Conservation (phyloP, 2,888 invertebrate species). For the Nomada ferruginata region DNA sequence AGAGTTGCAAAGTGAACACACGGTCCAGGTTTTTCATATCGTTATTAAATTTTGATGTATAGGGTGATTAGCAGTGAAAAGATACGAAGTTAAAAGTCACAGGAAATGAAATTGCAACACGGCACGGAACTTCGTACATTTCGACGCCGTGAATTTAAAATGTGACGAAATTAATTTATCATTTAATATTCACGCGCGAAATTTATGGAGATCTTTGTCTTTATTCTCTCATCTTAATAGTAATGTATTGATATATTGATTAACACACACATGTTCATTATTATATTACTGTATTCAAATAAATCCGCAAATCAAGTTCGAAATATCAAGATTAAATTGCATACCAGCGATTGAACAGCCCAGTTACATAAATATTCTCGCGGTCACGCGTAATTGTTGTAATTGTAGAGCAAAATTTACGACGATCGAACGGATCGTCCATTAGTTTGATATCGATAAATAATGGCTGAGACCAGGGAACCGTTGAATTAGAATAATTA, state of each 20-base stretch:
- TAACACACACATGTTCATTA: neutral
- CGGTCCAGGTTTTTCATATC: neutral
- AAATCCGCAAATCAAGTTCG: neutral
- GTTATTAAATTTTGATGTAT: neutral
- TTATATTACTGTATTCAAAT: neutral
- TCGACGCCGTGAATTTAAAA: too few relatives aligned
- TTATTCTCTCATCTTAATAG: too few relatives aligned
- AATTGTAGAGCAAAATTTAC: slow-evolving; percentile 14
- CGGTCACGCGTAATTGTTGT: slow-evolving; percentile 25
- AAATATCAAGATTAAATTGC: slow-evolving; percentile 13
- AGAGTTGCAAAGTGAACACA: too few relatives aligned
- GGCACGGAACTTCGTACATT: too few relatives aligned
- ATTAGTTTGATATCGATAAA: slow-evolving; percentile 38
- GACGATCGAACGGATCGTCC: neutral
- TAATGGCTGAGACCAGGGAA: slow-evolving; percentile 1
- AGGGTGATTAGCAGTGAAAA: too few relatives aligned
- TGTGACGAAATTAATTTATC: too few relatives aligned
- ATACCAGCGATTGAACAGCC: neutral
- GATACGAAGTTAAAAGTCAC: too few relatives aligned
- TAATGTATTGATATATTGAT: neutral
- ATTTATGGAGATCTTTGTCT: too few relatives aligned
- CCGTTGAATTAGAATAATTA: slow-evolving; percentile 31
- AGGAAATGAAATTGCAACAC: too few relatives aligned
- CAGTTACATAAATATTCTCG: slow-evolving; percentile 27
- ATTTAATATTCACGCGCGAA: too few relatives aligned